These are phyloP conservation scores for Polietes domitor DNA, from an alignment of 2,888 invertebrate genomes.

Conservation along the genomic window DNA sequence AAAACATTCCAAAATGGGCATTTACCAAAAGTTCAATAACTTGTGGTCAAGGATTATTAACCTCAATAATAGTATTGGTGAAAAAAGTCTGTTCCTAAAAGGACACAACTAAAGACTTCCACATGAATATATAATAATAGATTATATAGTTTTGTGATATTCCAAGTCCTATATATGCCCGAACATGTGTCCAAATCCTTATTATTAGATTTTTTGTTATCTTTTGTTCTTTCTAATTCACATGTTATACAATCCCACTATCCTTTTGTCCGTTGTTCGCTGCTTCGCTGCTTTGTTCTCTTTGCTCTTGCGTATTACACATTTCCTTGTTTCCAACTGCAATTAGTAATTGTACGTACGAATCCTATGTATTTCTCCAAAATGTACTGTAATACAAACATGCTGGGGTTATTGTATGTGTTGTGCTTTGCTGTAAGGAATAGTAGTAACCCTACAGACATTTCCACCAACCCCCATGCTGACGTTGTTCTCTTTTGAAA, in stretches of 20 bases:
- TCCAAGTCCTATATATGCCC: slow-evolving; percentile 22
- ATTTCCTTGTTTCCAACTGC: slow-evolving; percentile 68
- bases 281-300: slow-evolving; percentile 44
- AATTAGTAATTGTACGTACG: slow-evolving; percentile 63
- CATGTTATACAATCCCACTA: slow-evolving; percentile 66
- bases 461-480: slow-evolving; percentile 56
- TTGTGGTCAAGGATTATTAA: not conserved
- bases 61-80: not conserved
- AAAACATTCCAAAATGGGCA: not conserved
- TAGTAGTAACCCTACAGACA: slow-evolving; percentile 40
- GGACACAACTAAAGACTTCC: not conserved
- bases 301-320: slow-evolving; percentile 59
- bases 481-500: slow-evolving; percentile 52
- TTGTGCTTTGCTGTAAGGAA: slow-evolving; percentile 10
- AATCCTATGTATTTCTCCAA: slow-evolving; percentile 64
- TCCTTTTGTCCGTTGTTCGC: slow-evolving; percentile 44
- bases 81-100: not conserved
- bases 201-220: slow-evolving; percentile 44
- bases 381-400: slow-evolving; percentile 36
- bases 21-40: slow-evolving; percentile 14
- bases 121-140: not conserved
- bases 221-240: slow-evolving; percentile 55
- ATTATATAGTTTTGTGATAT: not conserved
- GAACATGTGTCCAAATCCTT: slow-evolving; percentile 59
- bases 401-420: slow-evolving; percentile 34